Conservation (phyloP, 2,888 invertebrate species). For the Ametastegia equiseti region DNA sequence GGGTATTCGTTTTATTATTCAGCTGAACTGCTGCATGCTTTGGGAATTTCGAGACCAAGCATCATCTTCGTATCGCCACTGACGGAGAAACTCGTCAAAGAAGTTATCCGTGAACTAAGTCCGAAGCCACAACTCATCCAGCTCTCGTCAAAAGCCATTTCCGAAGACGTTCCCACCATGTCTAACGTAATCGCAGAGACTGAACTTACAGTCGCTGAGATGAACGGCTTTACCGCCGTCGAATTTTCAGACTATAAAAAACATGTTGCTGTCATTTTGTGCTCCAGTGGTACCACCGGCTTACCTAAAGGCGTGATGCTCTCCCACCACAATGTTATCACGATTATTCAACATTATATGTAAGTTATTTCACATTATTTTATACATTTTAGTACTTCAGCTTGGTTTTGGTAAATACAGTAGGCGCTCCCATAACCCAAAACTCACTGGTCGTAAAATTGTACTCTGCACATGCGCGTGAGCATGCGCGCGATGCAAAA, state of each 20-base stretch:
- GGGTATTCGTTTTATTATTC: background rate
- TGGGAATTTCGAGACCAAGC: slow-evolving; percentile 61
- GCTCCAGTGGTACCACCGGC: slow-evolving; percentile 81
- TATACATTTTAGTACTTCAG: background rate
- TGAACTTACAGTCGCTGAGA: slow-evolving; percentile 47
- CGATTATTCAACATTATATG: slow-evolving; percentile 51
- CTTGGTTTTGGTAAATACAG: background rate
- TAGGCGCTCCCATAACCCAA: too few relatives aligned
- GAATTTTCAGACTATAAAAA: slow-evolving; percentile 56
- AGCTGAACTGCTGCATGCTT: slow-evolving; percentile 61
- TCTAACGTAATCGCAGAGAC: slow-evolving; percentile 53
- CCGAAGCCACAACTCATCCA: slow-evolving; percentile 60
- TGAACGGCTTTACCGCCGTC: slow-evolving; percentile 49
- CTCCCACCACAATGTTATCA: slow-evolving; percentile 82
- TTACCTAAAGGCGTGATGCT: slow-evolving; percentile 87
- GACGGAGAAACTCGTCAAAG: slow-evolving; percentile 53
- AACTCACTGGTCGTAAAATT: too few relatives aligned
- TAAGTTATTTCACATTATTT: background rate
- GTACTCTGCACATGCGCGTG: too few relatives aligned
- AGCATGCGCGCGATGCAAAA: too few relatives aligned
- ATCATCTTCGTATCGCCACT: slow-evolving; percentile 61
- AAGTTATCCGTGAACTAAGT: slow-evolving; percentile 50
- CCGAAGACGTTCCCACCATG: slow-evolving; percentile 48
- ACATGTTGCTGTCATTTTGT: slow-evolving; percentile 73
- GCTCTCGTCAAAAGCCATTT: slow-evolving; percentile 57